Evolutionary conservation across 2,888 invertebrate genomes (phyloP), one percentile per base, ranked within the genome.

Genomic region (Rotaria sp.): DNA sequence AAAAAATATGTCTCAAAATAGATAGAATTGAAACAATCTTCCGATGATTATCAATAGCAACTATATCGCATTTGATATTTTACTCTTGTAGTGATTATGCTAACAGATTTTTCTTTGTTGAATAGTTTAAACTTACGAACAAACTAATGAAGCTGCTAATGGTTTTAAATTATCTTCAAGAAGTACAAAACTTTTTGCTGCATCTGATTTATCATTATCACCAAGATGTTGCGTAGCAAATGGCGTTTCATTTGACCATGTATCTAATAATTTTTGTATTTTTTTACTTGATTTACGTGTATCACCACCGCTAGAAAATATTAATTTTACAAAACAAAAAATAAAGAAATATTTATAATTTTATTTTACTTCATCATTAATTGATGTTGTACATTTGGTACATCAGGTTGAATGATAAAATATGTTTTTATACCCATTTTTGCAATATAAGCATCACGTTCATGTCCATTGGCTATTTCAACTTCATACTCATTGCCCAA

Each of bases 361-460:
- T n/a, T n/a, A n/a, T 41, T 80, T 80, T 80, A 80, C 80, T 80
- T 80, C 80, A 80, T 80, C 45, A 45, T 80, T 21, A 80, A 45
- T 26, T 45, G 26, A 80, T 45, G 45, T 80, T 80, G 80, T n/a
- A 0, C 1, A 13, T 45, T 41, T 45, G 80, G 80, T 45, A 13
- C 35, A 13, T 80, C 80, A 15, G 45, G 45, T 26, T 94, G 94
- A 87, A 94, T 93, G 84, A 97, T 94, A 84, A 96, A 93, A 91
- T 93, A 97, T 0, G 96, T 96, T 89, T 94, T 93, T 88, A 96
- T 93, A 88, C 94, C 93, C 89, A 94, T 93, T 90, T 94, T 93
- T 88, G 92, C 92, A 85, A 95, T 92, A 88, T 94, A 94, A 30
- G 93, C 92, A 91, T 95, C 94, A 88, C 91, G 87, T 88, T 88